Base-by-base conservation (phyloP, 2,797 vertebrate genomes). In the Oreonectes daqikongensis region DNA sequence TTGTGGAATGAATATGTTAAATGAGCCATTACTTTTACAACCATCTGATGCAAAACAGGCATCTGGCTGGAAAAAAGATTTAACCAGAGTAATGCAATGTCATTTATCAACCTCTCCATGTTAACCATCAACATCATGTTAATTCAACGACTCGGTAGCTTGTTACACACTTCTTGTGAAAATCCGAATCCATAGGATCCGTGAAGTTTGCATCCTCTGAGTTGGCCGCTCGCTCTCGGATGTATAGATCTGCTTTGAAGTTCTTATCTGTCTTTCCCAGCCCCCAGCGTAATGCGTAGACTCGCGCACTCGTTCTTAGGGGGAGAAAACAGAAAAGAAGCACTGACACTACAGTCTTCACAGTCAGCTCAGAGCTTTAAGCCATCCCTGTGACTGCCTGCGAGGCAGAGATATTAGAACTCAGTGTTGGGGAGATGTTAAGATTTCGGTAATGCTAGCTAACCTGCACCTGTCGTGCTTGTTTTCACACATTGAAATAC, bases 271-370 rank as follows among this genome's bases (percentile, higher is more conserved):
- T 66, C 79, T n/a, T 83, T 87, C 74, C 79, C 92, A 93, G 92
- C 86, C 85, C 84, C 87, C 83, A 78, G 88, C 83, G 84, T 88
- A 88, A 90, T 91, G 87, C 82, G 84, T 84, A 88, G 83, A 87
- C 88, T 87, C 86, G 87, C 88, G 89, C 85, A 90, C 72, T 61
- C 53, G 74, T 86, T 77, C 48, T 71, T 74, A 81, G 80, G 84
- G 65, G 80, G 79, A 84, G 64, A 60, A 53, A 61, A 75, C 70
- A 82, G 68, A 69, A 81, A 66, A 78, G 81, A 86, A 89, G 80
- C 88, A 88, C 89, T 91, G 91, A 93, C 93, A 92, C 90, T 91
- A 90, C 89, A 91, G 92, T 92, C 90, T 92, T 92, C 91, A 90
- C 91, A 93, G 90, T 85, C 83, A 85, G 88, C 85, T 78, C 71